Evolutionary conservation across 2,888 invertebrate species (phyloP), one percentile per base, ranked within the genome.

Genomic region (Apantesis nais): DNA sequence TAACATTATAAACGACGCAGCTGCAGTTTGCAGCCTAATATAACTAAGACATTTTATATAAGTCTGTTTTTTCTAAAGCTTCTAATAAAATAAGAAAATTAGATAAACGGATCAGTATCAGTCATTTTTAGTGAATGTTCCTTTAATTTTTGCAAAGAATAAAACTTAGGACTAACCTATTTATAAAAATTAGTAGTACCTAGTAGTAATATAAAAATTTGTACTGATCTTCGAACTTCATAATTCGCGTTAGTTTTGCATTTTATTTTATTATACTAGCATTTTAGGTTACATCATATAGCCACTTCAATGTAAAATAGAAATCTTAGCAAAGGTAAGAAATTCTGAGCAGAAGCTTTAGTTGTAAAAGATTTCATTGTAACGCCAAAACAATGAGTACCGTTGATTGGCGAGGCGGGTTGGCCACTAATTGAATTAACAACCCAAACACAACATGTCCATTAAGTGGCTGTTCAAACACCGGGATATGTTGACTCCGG

Each of bases 371-470:
- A 86, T 86, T 88, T 87, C 87, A 84, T 88, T 87, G 86, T 89
- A 74, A 83, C 79, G 81, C 85, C 82, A 88, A 90, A 87, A 93
- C 93, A 92, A 92, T 90, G 90, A 88, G 79, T 80, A 79, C 85
- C 83, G 88, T 91, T 91, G 89, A 92, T 89, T 88, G 87, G 85
- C 82, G 84, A 80, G 83, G 83, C 79, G 81, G 79, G 86, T 83
- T 85, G 86, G 88, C 80, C 80, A 82, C 90, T 94, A 94, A 94
- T 94, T 91, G 84, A 93, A 93, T 93, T 93, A 93, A 90, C 94
- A 90, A 86, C 76, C 85, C 79, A 85, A 90, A 92, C 93, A 93
- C 86, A 91, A 86, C 89, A 89, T 90, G 83, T 91, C 92, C 93
- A 94, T 94, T 94, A 93, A 84, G 85, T 85, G 74, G 75, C 66